Percentiles rank a stretch among this genome's conserved stretches.
phyloP scores from a whole-genome alignment of 2,797 vertebrate genomes.

The Pygocentrus nattereri region DNA sequence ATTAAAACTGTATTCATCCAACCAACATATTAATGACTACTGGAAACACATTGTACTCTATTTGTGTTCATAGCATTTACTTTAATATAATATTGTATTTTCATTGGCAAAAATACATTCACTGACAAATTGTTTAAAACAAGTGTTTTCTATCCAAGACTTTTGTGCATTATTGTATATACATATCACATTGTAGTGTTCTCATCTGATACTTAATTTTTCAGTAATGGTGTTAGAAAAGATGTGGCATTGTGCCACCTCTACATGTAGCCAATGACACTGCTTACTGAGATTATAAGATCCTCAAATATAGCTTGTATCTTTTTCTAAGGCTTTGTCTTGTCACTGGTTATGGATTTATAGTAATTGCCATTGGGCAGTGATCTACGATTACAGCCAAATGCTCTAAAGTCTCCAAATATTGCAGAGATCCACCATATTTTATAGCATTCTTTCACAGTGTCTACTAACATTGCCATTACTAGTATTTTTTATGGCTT shows the following conservation, averaged over 20 bases:
- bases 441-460: constrained; percentile 29
- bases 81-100: neutral
- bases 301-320: neutral
- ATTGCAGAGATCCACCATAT: constrained; percentile 34
- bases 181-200: neutral
- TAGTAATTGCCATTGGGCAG: constrained; percentile 25
- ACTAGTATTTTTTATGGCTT: constrained; percentile 46
- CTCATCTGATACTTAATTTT: neutral
- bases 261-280: neutral
- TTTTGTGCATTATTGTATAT: neutral
- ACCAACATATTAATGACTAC: no score
- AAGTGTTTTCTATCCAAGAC: no score
- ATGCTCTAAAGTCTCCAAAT: constrained; percentile 33
- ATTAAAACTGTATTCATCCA: no score
- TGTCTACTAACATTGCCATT: constrained; percentile 31
- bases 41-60: neutral
- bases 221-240: neutral
- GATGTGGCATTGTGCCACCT: neutral
- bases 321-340: neutral
- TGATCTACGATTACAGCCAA: constrained; percentile 39
- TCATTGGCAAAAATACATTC: no score
- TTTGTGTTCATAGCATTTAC: neutral
- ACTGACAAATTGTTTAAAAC: no score
- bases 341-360: constrained; percentile 41
- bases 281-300: neutral